Conservation (phyloP, 2,113 vertebrate species). For the Archilochus colubris region DNA sequence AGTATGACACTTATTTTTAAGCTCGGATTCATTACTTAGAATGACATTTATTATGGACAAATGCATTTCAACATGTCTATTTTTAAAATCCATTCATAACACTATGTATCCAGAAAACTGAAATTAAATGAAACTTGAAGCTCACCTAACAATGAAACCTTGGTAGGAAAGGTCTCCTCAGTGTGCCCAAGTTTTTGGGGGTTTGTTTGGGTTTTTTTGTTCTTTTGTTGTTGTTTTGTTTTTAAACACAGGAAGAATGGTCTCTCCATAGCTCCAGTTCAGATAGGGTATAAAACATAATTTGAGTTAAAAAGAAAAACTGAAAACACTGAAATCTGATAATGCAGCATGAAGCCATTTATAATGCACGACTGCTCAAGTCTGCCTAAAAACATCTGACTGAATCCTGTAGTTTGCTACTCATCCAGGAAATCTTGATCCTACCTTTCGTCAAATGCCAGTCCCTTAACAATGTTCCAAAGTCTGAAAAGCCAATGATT, state of each 20-base stretch:
- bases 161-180: background rate
- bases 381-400: background rate
- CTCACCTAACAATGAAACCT: background rate
- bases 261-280: background rate
- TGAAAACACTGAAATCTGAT: background rate
- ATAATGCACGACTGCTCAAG: background rate
- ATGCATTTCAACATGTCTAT: background rate
- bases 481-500: background rate
- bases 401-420: background rate
- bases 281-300: background rate
- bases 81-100: background rate
- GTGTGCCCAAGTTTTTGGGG: background rate
- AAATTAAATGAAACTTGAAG: background rate
- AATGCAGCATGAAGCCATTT: background rate
- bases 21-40: background rate
- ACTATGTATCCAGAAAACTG: background rate
- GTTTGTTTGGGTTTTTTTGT: too few species aligned
- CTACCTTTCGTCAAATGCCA: background rate
- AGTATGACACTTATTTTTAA: background rate
- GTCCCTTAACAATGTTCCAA: rapidly evolving
- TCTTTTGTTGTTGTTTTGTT: background rate
- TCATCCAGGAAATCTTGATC: background rate
- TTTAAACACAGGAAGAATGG: background rate
- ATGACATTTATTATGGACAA: background rate
- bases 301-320: background rate